Percentiles rank a stretch among this genome's conserved stretches.
Conservation (phyloP, 2,888 invertebrate species). For the Philonicus albiceps region DNA sequence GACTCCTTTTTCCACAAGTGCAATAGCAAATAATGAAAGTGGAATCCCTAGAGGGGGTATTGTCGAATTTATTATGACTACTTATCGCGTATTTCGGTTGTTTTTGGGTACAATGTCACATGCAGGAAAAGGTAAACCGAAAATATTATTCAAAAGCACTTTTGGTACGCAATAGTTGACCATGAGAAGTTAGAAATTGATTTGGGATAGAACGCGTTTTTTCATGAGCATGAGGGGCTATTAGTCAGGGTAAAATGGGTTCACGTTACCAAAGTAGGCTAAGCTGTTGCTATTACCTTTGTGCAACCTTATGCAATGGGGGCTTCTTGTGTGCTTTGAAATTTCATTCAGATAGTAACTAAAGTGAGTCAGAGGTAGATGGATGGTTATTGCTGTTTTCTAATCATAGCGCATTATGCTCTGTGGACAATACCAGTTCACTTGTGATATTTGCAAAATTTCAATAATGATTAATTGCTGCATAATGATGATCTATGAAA, state of each 20-base stretch:
- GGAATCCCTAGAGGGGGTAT: background rate
- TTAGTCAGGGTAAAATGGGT: background rate
- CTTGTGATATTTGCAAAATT: background rate
- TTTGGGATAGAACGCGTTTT: background rate
- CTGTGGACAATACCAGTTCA: background rate
- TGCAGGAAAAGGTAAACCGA: background rate
- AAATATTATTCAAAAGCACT: background rate
- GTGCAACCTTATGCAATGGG: background rate
- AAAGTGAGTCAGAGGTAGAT: background rate
- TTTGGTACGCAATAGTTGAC: background rate
- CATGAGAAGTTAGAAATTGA: background rate
- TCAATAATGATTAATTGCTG: background rate
- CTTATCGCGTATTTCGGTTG: background rate
- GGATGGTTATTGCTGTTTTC: background rate
- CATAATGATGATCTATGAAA: background rate
- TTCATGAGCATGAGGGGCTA: background rate
- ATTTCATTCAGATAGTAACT: background rate
- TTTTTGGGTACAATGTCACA: background rate
- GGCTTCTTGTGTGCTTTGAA: background rate
- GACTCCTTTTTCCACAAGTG: background rate
- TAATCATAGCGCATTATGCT: background rate
- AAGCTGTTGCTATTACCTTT: background rate
- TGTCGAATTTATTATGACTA: background rate
- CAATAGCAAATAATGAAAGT: background rate
- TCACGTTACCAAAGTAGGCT: background rate